Evolutionary conservation across 2,888 invertebrate genomes (phyloP), one percentile per base, ranked within the genome.

Genomic region (Acrobasis repandana): DNA sequence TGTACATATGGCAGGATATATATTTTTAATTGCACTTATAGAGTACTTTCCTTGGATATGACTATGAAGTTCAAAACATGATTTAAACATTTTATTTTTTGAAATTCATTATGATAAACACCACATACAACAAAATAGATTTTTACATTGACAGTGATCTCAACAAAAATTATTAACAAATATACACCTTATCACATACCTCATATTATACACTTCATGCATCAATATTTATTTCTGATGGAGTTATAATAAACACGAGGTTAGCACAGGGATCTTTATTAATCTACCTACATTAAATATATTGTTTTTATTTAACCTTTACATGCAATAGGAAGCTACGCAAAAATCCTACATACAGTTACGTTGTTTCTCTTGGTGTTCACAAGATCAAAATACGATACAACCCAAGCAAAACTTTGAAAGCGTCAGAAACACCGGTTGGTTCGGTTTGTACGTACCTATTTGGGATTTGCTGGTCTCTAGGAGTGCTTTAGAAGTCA

Each of bases 401-500:
- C 15, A 36, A 54, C 18, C 38, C 54, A 54, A 54, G 38, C 38
- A 43, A 54, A 54, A 38, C 36, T 11, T 36, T 14, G 38, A 8
- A 67, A 74, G 72, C 77, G 77, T 77, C 77, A 75, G 68, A 75
- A 77, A 76, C 73, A 77, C 82, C 82, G 81, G 82, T 74, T 61
- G 48, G 60, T 48, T 48, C 62, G 36, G 14, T 64, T 76, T 18
- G 8, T 34, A 60, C 83, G 84, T 80, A 96, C 96, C 95, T 74
- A 94, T 92, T 77, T 93, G 93, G 65, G 91, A 90, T 80, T 93
- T 93, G 72, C 93, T 93, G 64, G 94, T 94, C 88, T 96, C 96
- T 65, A 95, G 94, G 36, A 96, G 92, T 3, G 96, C 96, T 85
- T 95, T 96, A 34, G 95, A 93, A 61, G 95, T 95, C 72, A 96